These are phyloP conservation scores for Platycheirus rosarum DNA, from an alignment of 2,888 invertebrate genomes.

Conservation along the genomic window DNA sequence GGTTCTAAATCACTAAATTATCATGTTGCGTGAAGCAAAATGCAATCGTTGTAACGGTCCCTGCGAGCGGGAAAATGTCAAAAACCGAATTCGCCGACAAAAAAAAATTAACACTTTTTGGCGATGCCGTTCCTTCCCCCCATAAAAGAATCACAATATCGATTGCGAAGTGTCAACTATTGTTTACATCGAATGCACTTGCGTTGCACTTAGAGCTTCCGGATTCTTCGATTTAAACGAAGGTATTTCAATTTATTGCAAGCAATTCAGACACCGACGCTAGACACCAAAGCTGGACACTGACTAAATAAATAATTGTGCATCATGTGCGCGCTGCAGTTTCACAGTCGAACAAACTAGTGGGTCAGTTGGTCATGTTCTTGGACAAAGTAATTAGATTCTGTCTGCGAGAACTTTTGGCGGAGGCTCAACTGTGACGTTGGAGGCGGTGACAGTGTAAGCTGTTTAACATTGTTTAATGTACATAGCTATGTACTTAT, in stretches of 20 bases:
- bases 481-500: no score
- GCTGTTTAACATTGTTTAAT: background rate
- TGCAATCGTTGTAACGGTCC: background rate
- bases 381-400: slow-evolving; percentile 49
- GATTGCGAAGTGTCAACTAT: slow-evolving; percentile 3
- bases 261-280: slow-evolving; percentile 28
- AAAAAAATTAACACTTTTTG: background rate
- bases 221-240: slow-evolving; percentile 30
- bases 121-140: no score
- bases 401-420: slow-evolving; percentile 38
- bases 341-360: slow-evolving; percentile 35
- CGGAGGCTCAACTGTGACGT: slow-evolving; percentile 45
- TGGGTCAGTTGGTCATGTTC: slow-evolving; percentile 53
- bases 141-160: background rate
- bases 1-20: slow-evolving; percentile 47
- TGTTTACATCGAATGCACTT: slow-evolving; percentile 36
- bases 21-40: slow-evolving; percentile 19
- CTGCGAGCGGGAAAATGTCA: background rate
- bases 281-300: slow-evolving; percentile 56
- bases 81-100: background rate
- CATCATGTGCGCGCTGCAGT: slow-evolving; percentile 50
- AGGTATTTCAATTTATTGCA: slow-evolving; percentile 11
- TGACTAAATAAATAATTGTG: slow-evolving; percentile 64
- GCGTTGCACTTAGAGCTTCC: slow-evolving; percentile 57
- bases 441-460: background rate